phyloP scores from a whole-genome alignment of 2,888 invertebrate species.

The Pantelozetes paolii region DNA sequence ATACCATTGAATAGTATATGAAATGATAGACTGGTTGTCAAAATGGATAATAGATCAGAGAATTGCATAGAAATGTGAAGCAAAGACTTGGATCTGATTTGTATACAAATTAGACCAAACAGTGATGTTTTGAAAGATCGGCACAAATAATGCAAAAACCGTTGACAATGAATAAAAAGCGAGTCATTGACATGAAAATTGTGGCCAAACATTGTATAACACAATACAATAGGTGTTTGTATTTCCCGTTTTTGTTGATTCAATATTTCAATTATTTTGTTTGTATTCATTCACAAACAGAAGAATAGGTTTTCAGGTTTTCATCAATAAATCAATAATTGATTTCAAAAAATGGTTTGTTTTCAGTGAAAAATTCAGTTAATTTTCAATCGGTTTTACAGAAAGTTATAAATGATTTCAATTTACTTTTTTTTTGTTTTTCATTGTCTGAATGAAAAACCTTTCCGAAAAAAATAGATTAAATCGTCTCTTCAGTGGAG shows the following conservation, averaged over 20 bases:
- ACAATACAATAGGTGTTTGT: background rate
- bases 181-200: slow-evolving; percentile 20
- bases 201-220: slow-evolving; percentile 12
- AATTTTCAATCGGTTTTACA: background rate
- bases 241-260: slow-evolving; percentile 3
- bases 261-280: background rate
- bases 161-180: slow-evolving; percentile 21
- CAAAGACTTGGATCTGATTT: background rate
- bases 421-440: background rate
- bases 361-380: background rate
- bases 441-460: slow-evolving; percentile 1
- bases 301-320: background rate
- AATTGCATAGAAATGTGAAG: background rate
- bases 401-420: background rate
- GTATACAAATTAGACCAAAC: slow-evolving; percentile 3
- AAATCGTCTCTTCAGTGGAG: background rate
- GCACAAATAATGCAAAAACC: background rate
- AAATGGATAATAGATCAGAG: background rate
- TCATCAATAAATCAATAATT: background rate
- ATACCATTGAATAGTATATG: background rate
- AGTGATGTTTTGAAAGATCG: background rate
- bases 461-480: background rate
- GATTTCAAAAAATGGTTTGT: background rate
- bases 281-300: background rate
- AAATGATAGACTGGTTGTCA: slow-evolving; percentile 19